A percentile compares a stretch with the other conserved stretches of the same genome.
phyloP scores from a whole-genome alignment of 1,140 invertebrate species.

The Meteorus sp. region DNA sequence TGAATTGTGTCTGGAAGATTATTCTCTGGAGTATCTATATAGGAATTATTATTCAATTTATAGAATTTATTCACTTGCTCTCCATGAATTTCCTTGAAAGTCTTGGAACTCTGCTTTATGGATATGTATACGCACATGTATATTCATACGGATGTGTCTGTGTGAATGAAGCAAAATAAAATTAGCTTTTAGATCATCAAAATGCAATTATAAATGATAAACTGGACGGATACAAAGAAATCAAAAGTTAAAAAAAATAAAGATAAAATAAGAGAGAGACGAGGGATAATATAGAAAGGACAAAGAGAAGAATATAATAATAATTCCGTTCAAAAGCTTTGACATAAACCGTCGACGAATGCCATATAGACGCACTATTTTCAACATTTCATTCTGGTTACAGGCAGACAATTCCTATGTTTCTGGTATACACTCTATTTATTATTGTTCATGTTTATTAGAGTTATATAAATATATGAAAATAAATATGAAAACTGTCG shows the following conservation, averaged over 20 bases:
- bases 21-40: too few relatives aligned
- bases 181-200: too few relatives aligned
- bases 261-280: conserved; percentile 1
- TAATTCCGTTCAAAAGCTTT: conserved; percentile 20
- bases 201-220: not conserved
- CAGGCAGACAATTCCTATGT: conserved; percentile 53
- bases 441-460: conserved; percentile 61
- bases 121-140: too few relatives aligned
- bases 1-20: too few relatives aligned
- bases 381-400: conserved; percentile 55
- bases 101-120: too few relatives aligned
- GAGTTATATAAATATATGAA: conserved; percentile 54
- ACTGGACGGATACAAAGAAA: not conserved
- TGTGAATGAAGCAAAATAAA: too few relatives aligned
- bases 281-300: conserved; percentile 1
- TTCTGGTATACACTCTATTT: conserved; percentile 58
- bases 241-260: conserved; percentile 12
- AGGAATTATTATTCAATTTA: too few relatives aligned
- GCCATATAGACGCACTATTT: conserved; percentile 54
- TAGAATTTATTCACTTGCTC: too few relatives aligned
- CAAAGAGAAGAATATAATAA: conserved; percentile 9
- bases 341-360: conserved; percentile 24
- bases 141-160: too few relatives aligned
- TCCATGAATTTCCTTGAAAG: too few relatives aligned
- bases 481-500: conserved; percentile 33